Base-by-base conservation (phyloP, 2,797 vertebrate species). In the Dipus sagitta region DNA sequence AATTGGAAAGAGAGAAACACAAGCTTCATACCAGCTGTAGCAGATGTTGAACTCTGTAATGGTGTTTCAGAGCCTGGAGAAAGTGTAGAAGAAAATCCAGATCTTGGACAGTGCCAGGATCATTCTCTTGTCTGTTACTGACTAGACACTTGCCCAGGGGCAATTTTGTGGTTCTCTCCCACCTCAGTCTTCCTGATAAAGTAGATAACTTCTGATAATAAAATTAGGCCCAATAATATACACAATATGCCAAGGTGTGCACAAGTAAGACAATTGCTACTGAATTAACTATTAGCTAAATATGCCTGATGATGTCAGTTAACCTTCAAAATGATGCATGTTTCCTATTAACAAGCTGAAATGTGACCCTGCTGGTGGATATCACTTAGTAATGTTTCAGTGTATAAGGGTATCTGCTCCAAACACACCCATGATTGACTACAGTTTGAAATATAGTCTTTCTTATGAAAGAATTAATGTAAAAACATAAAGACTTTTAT, bases 1-100 rank as follows among this genome's bases (percentile, higher is more conserved):
- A 92, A 80, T 20, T 81, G n/a, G 30, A 78, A 86, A 77, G 65
- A 77, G 28, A 84, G 54, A 58, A 60, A 34, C 24, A 24, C 28
- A 2, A 75, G 32, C 34, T 94, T 68, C 4, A 1, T 1, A 15
- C 0, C 20, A 72, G 26, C 80, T 47, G 20, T 7, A 28, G 9
- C 21, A n/a, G 28, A 80, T 58, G 28, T 30, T 58, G 30, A 65
- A 62, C 81, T n/a, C 20, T 6, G 10, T 4, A 6, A 42, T 8
- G 6, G 11, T 21, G 38, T 70, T 47, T 26, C 14, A 17, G 32
- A 68, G 28, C 0, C 67, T 10, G 6, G n/a, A 26, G 12, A 13
- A 0, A 2, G 24, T 3, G 20, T 17, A 17, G 2, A 18, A 86
- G 52, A 32, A 0, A 74, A 21, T 62, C 30, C 0, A 10, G 26